phyloP scores from a whole-genome alignment of 2,113 vertebrate genomes.

The Colius striatus region DNA sequence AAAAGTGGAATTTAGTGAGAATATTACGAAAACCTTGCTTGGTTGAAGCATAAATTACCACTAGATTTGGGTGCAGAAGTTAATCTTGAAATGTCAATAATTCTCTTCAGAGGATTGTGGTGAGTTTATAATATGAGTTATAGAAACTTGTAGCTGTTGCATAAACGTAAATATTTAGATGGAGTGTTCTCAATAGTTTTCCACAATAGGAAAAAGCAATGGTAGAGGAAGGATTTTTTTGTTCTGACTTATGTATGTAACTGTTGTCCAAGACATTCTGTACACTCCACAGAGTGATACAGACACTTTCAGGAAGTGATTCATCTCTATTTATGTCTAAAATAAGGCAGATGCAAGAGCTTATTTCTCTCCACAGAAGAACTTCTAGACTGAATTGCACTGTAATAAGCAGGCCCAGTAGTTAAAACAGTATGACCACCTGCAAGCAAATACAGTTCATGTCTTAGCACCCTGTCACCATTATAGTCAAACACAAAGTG shows the following conservation, averaged over 20 bases:
- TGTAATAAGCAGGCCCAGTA: background rate
- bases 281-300: background rate
- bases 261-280: background rate
- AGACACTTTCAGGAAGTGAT: constrained; percentile 33
- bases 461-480: background rate
- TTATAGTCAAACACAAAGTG: background rate
- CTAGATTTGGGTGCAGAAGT: background rate
- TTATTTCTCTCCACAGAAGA: background rate
- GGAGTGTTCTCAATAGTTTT: background rate
- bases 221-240: background rate
- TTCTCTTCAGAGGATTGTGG: background rate
- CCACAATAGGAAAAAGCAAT: background rate
- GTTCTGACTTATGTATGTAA: background rate
- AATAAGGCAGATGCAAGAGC: background rate
- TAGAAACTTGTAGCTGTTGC: background rate
- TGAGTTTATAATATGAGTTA: background rate
- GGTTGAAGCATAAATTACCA: background rate
- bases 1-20: constrained; percentile 5
- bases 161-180: background rate
- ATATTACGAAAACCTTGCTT: background rate
- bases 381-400: background rate
- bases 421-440: background rate
- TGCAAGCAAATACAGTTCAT: background rate
- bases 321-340: constrained; percentile 1
- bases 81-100: background rate